Conservation (phyloP, 2,888 invertebrate species). For the Hydraecia micacea region DNA sequence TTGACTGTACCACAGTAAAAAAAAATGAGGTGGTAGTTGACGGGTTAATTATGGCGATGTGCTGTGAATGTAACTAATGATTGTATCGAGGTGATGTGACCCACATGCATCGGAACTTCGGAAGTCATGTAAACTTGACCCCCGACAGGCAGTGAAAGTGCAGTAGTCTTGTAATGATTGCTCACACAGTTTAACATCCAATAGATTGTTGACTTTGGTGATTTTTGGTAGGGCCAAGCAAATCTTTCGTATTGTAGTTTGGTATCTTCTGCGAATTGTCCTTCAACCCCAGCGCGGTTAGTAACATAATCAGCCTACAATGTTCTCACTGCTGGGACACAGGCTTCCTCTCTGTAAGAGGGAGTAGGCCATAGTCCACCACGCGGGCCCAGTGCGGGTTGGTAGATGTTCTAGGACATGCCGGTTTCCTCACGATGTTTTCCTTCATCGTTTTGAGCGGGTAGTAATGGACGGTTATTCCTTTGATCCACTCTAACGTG, state of each 20-base stretch:
- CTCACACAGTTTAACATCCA: conserved; percentile 44
- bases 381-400: neutral
- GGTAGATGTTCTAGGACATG: neutral
- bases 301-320: neutral
- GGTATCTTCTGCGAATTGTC: neutral
- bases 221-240: neutral
- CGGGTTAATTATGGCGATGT: conserved; percentile 76
- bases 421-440: neutral
- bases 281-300: neutral
- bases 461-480: neutral
- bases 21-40: conserved; percentile 56
- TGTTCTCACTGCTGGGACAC: neutral
- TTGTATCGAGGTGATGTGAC: conserved; percentile 75
- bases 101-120: conserved; percentile 79
- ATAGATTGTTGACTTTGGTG: conserved; percentile 15
- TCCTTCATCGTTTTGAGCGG: neutral
- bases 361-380: neutral
- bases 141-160: conserved; percentile 83
- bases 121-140: conserved; percentile 86
- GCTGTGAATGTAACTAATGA: conserved; percentile 81
- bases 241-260: neutral
- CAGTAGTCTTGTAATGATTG: conserved; percentile 79
- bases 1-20: conserved; percentile 10
- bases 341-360: neutral
- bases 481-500: too few relatives aligned